phyloP scores from a whole-genome alignment of 2,888 invertebrate species.

The Andrena trimmerana region DNA sequence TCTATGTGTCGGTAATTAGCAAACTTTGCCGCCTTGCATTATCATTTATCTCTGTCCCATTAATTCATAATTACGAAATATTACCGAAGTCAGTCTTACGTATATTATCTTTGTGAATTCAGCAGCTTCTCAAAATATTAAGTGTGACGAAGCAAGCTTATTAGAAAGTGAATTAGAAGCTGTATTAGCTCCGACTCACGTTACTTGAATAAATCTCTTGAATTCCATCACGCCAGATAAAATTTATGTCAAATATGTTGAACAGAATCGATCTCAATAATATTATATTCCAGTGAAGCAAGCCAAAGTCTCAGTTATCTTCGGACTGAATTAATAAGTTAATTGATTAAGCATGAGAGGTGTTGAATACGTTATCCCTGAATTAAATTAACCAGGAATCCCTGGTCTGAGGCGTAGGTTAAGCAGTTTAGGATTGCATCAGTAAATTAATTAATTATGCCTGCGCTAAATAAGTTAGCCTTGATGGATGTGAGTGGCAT shows the following conservation, averaged over 20 bases:
- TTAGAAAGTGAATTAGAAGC: no score
- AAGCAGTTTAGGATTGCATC: no score
- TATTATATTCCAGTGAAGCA: not conserved
- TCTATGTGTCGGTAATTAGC: slow-evolving; percentile 50
- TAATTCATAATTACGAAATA: slow-evolving; percentile 22
- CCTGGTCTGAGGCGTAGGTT: no score
- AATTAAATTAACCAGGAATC: no score
- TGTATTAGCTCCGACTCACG: no score
- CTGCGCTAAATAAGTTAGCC: no score
- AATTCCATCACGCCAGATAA: not conserved
- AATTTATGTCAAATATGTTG: not conserved
- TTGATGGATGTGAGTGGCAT: no score
- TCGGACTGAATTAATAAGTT: not conserved
- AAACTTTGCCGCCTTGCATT: slow-evolving; percentile 40
- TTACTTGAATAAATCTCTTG: not conserved
- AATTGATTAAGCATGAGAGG: not conserved
- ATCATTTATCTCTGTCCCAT: slow-evolving; percentile 37
- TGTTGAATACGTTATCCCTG: no score
- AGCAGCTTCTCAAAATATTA: not conserved
- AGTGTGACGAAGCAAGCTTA: no score
- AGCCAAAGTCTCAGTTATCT: no score
- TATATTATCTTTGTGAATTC: not conserved
- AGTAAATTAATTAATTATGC: no score
- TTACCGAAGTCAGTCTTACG: not conserved
- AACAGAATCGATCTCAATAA: no score